A percentile compares a stretch with the other conserved stretches of the same genome.
Evolutionary conservation across 1,140 invertebrate species (phyloP).

Genomic region (Telenomus remus): DNA sequence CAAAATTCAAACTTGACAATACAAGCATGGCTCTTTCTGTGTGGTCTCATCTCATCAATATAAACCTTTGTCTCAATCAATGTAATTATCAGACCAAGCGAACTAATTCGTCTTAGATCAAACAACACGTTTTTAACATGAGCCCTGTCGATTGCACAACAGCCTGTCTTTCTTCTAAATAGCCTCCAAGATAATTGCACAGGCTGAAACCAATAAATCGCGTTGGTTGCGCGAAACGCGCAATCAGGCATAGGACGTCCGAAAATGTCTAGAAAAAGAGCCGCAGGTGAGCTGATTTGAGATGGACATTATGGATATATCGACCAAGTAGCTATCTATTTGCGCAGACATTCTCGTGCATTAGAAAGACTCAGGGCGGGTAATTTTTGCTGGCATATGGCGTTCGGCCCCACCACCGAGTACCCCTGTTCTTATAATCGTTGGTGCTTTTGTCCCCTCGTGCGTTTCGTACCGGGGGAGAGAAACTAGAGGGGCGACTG

Average conservation of each 20-base stretch:
- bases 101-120: slow-evolving; percentile 7
- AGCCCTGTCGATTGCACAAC: background rate
- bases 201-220: slow-evolving; percentile 36
- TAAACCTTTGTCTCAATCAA: slow-evolving; percentile 25
- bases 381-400: slow-evolving; percentile 67
- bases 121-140: too few relatives aligned
- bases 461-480: slow-evolving; percentile 50
- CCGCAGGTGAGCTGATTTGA: slow-evolving; percentile 28
- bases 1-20: too few relatives aligned
- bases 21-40: slow-evolving; percentile 14
- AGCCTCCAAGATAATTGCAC: slow-evolving; percentile 27
- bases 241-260: slow-evolving; percentile 7
- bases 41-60: slow-evolving; percentile 45
- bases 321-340: slow-evolving; percentile 46
- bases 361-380: slow-evolving; percentile 35
- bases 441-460: slow-evolving; percentile 51
- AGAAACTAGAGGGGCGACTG: slow-evolving; percentile 44
- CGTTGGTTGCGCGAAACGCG: background rate
- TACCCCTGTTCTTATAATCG: slow-evolving; percentile 60
- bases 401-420: slow-evolving; percentile 55
- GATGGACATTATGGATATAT: slow-evolving; percentile 27
- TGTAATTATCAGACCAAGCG: slow-evolving; percentile 22
- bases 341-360: slow-evolving; percentile 45
- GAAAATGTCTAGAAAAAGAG: slow-evolving; percentile 32
- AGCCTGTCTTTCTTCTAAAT: slow-evolving; percentile 12